Percentiles rank a stretch among this genome's conserved stretches.
Conservation (phyloP, 2,113 vertebrate species). For the Coracopsis vasa region DNA sequence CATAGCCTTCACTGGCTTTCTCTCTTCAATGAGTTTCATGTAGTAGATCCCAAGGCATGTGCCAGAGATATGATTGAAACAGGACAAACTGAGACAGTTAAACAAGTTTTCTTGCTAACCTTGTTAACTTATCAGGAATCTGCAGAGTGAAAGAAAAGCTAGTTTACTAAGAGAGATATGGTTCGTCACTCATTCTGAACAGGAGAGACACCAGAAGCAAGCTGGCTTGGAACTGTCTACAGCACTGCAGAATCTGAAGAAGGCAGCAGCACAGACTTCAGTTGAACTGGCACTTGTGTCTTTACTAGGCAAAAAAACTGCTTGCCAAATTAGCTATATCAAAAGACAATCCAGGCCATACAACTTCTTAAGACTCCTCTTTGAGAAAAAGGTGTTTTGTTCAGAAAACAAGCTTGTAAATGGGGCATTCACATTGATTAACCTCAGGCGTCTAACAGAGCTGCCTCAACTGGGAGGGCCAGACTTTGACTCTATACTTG, state of each 20-base stretch:
- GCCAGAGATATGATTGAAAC: background rate
- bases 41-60: background rate
- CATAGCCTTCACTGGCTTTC: background rate
- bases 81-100: background rate
- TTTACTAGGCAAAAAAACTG: background rate
- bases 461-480: background rate
- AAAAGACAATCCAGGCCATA: background rate
- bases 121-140: background rate
- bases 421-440: background rate
- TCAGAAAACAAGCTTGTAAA: background rate
- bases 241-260: background rate
- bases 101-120: background rate
- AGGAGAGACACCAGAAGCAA: background rate
- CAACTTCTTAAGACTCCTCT: background rate
- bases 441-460: background rate
- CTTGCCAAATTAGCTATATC: background rate
- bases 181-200: background rate
- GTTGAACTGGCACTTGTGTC: background rate
- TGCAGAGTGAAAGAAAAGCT: background rate
- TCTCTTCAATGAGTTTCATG: background rate
- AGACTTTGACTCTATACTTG: background rate
- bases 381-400: background rate
- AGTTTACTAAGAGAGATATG: background rate
- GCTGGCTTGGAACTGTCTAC: background rate
- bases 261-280: background rate